A percentile compares a stretch with the other conserved stretches of the same genome.
phyloP scores from a whole-genome alignment of 2,888 invertebrate species.

The Drosophila austrosaltans region DNA sequence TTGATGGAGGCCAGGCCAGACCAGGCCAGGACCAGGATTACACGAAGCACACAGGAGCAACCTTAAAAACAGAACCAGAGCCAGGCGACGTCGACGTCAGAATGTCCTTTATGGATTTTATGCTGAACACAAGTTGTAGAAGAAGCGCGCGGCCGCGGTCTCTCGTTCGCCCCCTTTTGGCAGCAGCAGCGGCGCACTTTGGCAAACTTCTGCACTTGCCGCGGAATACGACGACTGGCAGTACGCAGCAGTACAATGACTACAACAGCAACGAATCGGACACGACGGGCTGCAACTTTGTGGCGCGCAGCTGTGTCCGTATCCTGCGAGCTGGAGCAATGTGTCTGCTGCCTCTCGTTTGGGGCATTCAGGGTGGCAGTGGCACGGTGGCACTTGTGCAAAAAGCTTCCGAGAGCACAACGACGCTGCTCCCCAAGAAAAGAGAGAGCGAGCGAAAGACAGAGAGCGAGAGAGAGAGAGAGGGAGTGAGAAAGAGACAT shows the following conservation, averaged over 20 bases:
- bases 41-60: conserved; percentile 14
- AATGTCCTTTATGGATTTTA: conserved; percentile 71
- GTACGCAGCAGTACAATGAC: conserved; percentile 37
- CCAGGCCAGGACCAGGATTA: conserved; percentile 17
- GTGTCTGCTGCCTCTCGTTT: conserved; percentile 25
- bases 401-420: conserved; percentile 51
- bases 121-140: conserved; percentile 33
- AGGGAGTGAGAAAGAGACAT: conserved; percentile 15
- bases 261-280: conserved; percentile 63
- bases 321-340: conserved; percentile 33
- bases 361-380: conserved; percentile 33
- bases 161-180: conserved; percentile 7
- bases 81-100: conserved; percentile 34
- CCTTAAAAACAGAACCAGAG: conserved; percentile 20
- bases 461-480: conserved; percentile 25
- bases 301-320: conserved; percentile 23
- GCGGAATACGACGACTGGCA: conserved; percentile 29
- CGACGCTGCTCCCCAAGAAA: conserved; percentile 35
- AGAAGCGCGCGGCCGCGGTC: conserved; percentile 15
- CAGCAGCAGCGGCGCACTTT: conserved; percentile 21
- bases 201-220: conserved; percentile 18
- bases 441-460: conserved; percentile 11
- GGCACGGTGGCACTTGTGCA: conserved; percentile 44
- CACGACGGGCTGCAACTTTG: conserved; percentile 17
- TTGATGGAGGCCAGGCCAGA: background rate